phyloP scores from a whole-genome alignment of 2,888 invertebrate genomes.

The Ophion ellenae region DNA sequence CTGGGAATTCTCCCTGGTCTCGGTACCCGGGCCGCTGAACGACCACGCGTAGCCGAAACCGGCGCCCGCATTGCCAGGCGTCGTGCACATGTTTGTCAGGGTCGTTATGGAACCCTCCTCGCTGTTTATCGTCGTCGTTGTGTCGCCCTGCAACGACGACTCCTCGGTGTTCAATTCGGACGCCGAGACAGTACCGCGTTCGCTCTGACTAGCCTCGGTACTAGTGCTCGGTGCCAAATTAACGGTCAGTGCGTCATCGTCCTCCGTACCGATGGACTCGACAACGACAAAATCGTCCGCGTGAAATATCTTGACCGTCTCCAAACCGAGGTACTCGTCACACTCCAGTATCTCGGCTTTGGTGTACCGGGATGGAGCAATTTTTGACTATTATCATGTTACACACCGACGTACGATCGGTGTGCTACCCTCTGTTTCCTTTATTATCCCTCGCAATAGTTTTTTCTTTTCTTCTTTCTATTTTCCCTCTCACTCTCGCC shows the following conservation, averaged over 20 bases:
- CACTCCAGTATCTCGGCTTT: constrained; percentile 82
- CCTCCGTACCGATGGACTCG: constrained; percentile 78
- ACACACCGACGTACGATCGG: constrained; percentile 67
- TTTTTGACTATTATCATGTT: constrained; percentile 77
- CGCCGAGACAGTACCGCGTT: constrained; percentile 56
- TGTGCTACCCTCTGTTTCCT: constrained; percentile 55
- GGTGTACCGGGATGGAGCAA: constrained; percentile 60
- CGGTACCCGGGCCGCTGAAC: constrained; percentile 81
- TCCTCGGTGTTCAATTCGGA: constrained; percentile 58
- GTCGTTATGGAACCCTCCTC: constrained; percentile 72
- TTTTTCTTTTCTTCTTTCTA: neutral
- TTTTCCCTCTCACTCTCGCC: neutral
- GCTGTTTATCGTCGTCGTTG: constrained; percentile 53
- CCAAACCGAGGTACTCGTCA: constrained; percentile 81
- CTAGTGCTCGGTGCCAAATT: constrained; percentile 67
- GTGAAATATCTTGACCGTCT: constrained; percentile 83
- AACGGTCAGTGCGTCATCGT: constrained; percentile 80
- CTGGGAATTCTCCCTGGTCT: constrained; percentile 80
- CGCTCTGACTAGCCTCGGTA: constrained; percentile 67
- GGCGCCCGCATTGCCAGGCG: constrained; percentile 82
- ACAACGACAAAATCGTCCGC: constrained; percentile 82
- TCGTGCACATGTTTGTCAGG: constrained; percentile 82
- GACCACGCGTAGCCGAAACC: constrained; percentile 83
- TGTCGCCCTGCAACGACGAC: constrained; percentile 58
- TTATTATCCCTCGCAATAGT: neutral